Conservation (phyloP, 2,797 vertebrate genomes). For the Urocyon cinereoargenteus region DNA sequence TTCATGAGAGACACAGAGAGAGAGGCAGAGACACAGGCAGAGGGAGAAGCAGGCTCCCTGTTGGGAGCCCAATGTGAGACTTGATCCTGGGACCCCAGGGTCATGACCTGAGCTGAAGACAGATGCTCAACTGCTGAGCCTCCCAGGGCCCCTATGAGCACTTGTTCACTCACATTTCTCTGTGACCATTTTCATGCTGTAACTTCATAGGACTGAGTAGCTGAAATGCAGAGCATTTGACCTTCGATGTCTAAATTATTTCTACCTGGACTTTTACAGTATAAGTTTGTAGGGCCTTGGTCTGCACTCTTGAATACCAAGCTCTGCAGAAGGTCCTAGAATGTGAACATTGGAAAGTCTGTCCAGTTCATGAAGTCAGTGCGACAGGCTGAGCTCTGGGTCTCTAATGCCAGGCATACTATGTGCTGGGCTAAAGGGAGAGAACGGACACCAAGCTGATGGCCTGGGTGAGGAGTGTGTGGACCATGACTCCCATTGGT, state of each 20-base stretch:
- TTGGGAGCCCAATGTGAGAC: too few relatives aligned
- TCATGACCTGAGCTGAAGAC: too few relatives aligned
- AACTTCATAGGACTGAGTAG: background rate
- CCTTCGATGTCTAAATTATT: background rate
- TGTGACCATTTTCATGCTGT: accelerated
- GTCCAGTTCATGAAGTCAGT: too few relatives aligned
- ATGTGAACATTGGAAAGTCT: accelerated
- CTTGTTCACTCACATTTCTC: background rate
- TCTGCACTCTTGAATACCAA: background rate
- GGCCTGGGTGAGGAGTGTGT: background rate
- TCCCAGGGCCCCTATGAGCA: background rate
- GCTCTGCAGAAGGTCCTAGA: background rate
- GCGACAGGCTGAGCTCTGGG: background rate
- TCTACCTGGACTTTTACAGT: background rate
- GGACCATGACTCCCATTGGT: too few relatives aligned
- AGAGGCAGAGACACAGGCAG: too few relatives aligned
- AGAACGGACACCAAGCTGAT: background rate
- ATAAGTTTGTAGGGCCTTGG: background rate
- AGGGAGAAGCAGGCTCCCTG: too few relatives aligned
- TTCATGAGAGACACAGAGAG: too few relatives aligned
- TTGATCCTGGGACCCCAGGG: too few relatives aligned
- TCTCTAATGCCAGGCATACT: accelerated
- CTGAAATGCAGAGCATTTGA: background rate
- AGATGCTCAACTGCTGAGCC: too few relatives aligned
- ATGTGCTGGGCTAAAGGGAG: background rate